These are phyloP conservation scores for Hypotaenidia okinawae DNA, from an alignment of 2,797 vertebrate genomes.

Conservation along the genomic window DNA sequence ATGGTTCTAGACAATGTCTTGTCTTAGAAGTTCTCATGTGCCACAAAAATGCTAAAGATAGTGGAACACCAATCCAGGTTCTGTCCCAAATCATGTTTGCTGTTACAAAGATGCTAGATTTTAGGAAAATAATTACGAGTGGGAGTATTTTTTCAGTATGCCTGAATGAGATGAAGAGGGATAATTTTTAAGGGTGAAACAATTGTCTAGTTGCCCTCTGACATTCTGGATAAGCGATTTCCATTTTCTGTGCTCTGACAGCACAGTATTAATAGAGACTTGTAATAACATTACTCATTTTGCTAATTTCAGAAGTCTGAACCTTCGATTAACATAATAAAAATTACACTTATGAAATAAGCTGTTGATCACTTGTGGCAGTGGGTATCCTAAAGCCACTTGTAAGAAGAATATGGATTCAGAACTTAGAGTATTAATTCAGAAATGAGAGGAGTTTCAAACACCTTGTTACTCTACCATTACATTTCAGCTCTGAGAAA, in stretches of 20 bases:
- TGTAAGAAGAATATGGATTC: not conserved
- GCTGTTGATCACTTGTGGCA: not conserved
- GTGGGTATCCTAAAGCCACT: not conserved
- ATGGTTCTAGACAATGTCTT: not conserved
- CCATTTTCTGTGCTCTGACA: conserved; percentile 11
- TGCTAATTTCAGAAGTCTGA: conserved; percentile 33
- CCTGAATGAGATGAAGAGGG: not conserved
- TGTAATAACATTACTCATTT: conserved; percentile 25
- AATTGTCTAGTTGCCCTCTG: conserved; percentile 17
- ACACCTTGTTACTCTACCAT: not conserved
- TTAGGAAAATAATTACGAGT: not conserved
- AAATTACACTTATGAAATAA: conserved; percentile 4
- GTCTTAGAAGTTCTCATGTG: not conserved
- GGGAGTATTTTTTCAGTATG: not conserved
- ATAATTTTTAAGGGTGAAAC: not conserved
- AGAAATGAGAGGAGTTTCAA: not conserved
- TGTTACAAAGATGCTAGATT: not conserved
- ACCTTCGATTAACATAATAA: not conserved
- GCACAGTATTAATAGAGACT: not conserved
- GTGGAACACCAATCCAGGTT: not conserved
- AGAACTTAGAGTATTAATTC: not conserved
- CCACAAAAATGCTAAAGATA: not conserved
- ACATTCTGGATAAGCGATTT: conserved; percentile 20
- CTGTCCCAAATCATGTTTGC: not conserved
- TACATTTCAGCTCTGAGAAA: not conserved